Conservation (phyloP, 1,140 invertebrate species). For the Reticulitermes speratus region DNA sequence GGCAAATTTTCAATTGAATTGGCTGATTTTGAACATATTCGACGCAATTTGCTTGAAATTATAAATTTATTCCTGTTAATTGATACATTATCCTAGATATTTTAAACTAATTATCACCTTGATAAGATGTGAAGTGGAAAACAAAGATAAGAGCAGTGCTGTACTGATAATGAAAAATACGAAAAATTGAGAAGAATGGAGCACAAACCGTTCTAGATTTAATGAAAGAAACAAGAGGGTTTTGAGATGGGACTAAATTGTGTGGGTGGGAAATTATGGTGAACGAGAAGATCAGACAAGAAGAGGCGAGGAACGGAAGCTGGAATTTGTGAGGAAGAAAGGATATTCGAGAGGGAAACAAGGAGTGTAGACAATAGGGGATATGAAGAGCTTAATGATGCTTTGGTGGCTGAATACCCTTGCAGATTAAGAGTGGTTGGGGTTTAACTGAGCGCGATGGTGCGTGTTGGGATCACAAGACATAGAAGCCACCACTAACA, state of each 20-base stretch:
- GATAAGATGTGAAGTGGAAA: neutral
- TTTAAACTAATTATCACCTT: neutral
- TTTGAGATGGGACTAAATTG: neutral
- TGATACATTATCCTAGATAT: neutral
- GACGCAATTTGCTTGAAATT: too few species aligned
- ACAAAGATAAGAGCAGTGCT: neutral
- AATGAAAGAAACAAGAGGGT: neutral
- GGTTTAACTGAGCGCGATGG: neutral
- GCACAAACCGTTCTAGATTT: neutral
- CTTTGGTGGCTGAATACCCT: neutral
- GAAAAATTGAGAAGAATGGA: neutral
- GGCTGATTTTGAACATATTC: too few species aligned
- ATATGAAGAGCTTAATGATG: neutral
- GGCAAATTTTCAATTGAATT: too few species aligned
- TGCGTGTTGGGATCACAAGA: neutral
- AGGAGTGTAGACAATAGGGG: neutral
- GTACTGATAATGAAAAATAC: neutral
- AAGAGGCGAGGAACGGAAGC: neutral
- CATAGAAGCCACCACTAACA: neutral
- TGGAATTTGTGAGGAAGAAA: neutral
- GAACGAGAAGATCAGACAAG: neutral
- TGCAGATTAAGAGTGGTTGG: conserved; percentile 3
- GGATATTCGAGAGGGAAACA: neutral
- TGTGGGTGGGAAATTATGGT: neutral
- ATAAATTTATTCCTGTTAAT: neutral